Base-by-base conservation (phyloP, 2,113 vertebrate genomes). In the Picathartes gymnocephalus region DNA sequence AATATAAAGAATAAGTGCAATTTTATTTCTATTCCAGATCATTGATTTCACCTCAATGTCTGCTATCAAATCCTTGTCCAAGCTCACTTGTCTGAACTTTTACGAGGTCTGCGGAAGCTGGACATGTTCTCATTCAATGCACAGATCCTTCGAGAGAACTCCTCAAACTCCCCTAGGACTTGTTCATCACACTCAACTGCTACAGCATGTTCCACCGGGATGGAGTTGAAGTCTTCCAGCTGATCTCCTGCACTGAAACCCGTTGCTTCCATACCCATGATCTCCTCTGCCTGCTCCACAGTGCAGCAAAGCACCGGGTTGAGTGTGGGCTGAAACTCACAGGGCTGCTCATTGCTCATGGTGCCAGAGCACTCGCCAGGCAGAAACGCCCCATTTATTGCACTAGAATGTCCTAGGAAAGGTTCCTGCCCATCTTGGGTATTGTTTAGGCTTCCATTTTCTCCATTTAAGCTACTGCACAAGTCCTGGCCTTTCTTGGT, bases 141-240 rank as follows among this genome's bases (percentile, higher is more conserved):
- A 70, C 98, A 99, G 98, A 99, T 99, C 97, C 99, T 99, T 35
- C 99, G 98, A 30, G 99, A 99, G 97, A 99, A 99, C 97, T 99
- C 99, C 93, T 99, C 99, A 11, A 99, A 99, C 91, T 99, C 99
- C 3, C 99, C 99, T 61, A 99, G 98, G 44, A 99, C 99, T 96
- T 99, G 99, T 25, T 99, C 99, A 1, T 99, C 99, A 10, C 99
- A 99, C 92, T 99, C 99, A 85, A 99, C 99, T 0, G 99, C 99
- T 31, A 99, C 99, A 0, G 99, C 99, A 1, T 98, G 99, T 62
- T 99, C 99, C 96, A 99, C 99, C 0, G 99, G 99, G 98, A 99
- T 99, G 96, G 98, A 98, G 79, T 96, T 98, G 83, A 99, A 99
- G 28, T 98, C 99, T 69, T 98, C 99, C 3, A 99, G 96, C 51